Percentiles rank a stretch among this genome's conserved stretches.
Conservation (phyloP, 2,888 invertebrate species). For the Lithophane ornitopus region DNA sequence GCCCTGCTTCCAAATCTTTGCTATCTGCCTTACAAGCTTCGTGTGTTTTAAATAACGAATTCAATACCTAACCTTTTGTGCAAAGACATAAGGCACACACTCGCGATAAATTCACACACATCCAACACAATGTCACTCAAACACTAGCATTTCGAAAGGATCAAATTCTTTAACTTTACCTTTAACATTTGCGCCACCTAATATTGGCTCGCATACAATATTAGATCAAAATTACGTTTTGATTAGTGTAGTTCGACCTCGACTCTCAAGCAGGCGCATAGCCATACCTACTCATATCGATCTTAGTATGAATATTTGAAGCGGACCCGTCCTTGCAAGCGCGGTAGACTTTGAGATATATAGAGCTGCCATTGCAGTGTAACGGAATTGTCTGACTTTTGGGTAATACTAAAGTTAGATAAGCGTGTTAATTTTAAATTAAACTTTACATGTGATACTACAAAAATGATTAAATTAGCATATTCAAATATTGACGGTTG, state of each 20-base stretch:
- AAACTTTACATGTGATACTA: not conserved
- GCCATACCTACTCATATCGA: conserved; percentile 84
- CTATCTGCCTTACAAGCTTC: not conserved
- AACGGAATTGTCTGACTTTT: conserved; percentile 40
- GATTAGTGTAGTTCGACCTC: conserved; percentile 84
- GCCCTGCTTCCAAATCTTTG: not conserved
- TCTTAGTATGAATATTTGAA: conserved; percentile 89
- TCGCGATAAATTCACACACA: conserved; percentile 11
- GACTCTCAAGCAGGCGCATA: conserved; percentile 80
- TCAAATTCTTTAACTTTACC: conserved; percentile 61
- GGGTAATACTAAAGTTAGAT: not conserved
- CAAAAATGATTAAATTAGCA: not conserved
- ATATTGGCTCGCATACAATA: conserved; percentile 79
- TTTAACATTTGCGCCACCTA: conserved; percentile 58
- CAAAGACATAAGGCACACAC: conserved; percentile 2
- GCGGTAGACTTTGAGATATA: conserved; percentile 71
- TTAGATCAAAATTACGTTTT: conserved; percentile 84
- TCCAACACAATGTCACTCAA: conserved; percentile 43
- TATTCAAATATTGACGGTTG: conserved; percentile 9
- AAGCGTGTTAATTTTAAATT: not conserved
- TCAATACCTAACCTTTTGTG: not conserved
- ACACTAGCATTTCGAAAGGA: conserved; percentile 52
- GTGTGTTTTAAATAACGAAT: not conserved
- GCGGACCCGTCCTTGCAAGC: conserved; percentile 83
- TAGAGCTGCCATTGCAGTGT: conserved; percentile 41